phyloP scores from a whole-genome alignment of 2,113 vertebrate species.

The Hydropotes inermis region DNA sequence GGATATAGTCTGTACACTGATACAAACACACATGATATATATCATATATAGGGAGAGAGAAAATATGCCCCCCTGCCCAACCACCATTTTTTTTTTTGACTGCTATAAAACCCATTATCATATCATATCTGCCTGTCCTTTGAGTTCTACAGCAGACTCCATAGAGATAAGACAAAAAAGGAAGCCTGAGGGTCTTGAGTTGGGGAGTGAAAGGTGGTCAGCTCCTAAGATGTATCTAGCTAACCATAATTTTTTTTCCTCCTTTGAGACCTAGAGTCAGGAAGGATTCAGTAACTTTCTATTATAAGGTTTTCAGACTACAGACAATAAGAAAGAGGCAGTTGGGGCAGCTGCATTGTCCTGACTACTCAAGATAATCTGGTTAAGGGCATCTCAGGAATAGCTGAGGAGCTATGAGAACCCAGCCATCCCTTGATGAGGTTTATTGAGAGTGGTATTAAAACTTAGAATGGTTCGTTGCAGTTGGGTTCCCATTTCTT shows the following conservation, averaged over 20 bases:
- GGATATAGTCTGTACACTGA: neutral
- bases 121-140: neutral
- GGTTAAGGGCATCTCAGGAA: neutral
- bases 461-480: neutral
- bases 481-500: neutral
- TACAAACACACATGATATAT: neutral
- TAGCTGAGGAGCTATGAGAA: neutral
- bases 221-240: neutral
- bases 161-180: neutral
- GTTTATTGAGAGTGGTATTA: neutral
- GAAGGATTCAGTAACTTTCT: neutral
- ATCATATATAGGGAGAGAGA: neutral
- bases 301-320: neutral
- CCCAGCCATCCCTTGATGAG: neutral
- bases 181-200: neutral
- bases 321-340: neutral
- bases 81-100: neutral
- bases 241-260: neutral
- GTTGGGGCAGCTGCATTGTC: neutral
- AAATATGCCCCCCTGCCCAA: neutral
- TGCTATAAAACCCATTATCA: neutral
- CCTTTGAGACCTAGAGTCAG: constrained; percentile 16
- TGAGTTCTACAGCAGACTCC: neutral
- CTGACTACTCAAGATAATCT: neutral
- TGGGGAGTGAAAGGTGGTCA: neutral